Evolutionary conservation across 2,113 vertebrate species (phyloP).

Genomic region (Aphyosemion australe): DNA sequence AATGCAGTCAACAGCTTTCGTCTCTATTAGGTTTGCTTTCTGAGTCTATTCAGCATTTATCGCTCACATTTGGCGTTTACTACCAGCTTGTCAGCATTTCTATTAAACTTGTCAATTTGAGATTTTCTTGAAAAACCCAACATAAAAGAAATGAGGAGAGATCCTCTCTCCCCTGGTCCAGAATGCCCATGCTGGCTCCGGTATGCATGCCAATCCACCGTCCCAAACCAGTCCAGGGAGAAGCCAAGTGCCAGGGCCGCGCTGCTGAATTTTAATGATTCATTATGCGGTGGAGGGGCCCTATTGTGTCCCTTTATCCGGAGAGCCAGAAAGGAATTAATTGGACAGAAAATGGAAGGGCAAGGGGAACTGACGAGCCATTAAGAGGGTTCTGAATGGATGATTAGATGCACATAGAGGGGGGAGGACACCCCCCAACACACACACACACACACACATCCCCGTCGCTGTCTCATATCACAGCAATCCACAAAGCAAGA

Average conservation of each 20-base stretch:
- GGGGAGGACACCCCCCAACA: slow-evolving; percentile 56
- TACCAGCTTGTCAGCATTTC: not conserved
- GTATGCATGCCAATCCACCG: slow-evolving; percentile 83
- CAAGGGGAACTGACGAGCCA: slow-evolving; percentile 94
- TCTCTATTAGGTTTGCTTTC: not conserved
- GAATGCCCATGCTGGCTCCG: slow-evolving; percentile 81
- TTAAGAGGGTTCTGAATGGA: slow-evolving; percentile 90
- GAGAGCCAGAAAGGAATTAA: slow-evolving; percentile 98
- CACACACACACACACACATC: not conserved
- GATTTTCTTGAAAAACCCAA: slow-evolving; percentile 20
- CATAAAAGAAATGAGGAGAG: slow-evolving; percentile 43
- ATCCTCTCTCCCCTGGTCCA: slow-evolving; percentile 42
- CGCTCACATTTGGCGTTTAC: not conserved
- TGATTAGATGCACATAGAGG: slow-evolving; percentile 86
- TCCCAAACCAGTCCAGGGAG: slow-evolving; percentile 79
- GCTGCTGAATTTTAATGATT: slow-evolving; percentile 98
- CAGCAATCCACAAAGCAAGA: slow-evolving; percentile 58
- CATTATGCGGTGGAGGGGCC: slow-evolving; percentile 87
- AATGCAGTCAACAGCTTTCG: not conserved
- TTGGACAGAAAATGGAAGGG: slow-evolving; percentile 99
- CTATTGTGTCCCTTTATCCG: slow-evolving; percentile 97
- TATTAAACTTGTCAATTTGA: slow-evolving; percentile 5
- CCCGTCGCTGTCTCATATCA: slow-evolving; percentile 62
- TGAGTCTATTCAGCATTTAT: not conserved
- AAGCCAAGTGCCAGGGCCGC: slow-evolving; percentile 84